Conservation (phyloP, 53 echinoderm and acorn worm genomes). For the Zoroaster sp. region DNA sequence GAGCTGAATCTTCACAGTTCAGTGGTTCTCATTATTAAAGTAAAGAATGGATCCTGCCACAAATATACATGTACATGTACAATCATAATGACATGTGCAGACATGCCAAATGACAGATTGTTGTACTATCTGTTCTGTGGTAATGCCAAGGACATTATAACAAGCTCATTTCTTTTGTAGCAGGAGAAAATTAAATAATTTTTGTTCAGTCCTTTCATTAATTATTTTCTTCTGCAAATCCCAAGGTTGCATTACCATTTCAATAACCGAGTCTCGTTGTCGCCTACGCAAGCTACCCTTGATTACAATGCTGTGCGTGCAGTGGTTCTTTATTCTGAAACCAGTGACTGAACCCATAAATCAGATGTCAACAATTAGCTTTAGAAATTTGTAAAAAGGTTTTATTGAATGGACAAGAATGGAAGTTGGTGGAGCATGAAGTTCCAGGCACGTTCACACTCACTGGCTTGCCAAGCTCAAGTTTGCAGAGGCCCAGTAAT, state of each 20-base stretch:
- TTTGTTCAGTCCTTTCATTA: not conserved
- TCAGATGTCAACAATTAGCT: not conserved
- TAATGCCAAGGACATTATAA: not conserved
- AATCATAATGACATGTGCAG: no score
- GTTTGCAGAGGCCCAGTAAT: no score
- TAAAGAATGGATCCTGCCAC: no score
- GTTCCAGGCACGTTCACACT: conserved; percentile 48
- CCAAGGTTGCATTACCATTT: not conserved
- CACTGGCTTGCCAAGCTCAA: no score
- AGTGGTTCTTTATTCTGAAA: not conserved
- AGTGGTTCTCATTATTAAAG: no score
- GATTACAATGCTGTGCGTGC: not conserved
- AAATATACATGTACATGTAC: no score
- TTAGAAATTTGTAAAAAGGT: not conserved
- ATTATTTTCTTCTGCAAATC: conserved; percentile 6
- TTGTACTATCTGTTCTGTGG: no score
- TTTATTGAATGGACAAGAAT: not conserved
- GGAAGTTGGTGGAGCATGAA: conserved; percentile 31
- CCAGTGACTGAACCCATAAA: not conserved
- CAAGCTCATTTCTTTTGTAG: not conserved
- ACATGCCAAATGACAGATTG: no score
- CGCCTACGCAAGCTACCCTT: conserved; percentile 8
- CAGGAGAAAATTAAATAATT: not conserved
- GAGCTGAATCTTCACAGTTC: no score
- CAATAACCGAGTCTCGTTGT: not conserved